phyloP scores from a whole-genome alignment of 1,140 invertebrate species.

The Akabosia matsudoensis region DNA sequence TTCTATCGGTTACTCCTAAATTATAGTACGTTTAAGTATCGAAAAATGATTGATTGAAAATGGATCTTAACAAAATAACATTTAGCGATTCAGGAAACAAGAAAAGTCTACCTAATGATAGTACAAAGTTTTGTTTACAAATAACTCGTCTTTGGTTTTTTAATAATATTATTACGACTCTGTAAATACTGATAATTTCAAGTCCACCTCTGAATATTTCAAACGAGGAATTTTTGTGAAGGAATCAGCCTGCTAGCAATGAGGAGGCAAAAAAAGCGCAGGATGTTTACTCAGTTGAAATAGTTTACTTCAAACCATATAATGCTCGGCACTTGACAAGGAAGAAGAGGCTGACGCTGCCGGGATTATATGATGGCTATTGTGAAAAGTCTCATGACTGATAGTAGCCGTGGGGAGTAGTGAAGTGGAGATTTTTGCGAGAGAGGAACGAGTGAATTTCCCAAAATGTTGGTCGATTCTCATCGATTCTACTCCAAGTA shows the following conservation, averaged over 20 bases:
- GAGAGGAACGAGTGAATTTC: slow-evolving; percentile 85
- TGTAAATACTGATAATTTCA: slow-evolving; percentile 18
- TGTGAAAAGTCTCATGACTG: neutral
- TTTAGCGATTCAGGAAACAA: neutral
- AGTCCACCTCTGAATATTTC: neutral
- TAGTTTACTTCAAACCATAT: slow-evolving; percentile 37
- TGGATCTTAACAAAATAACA: no score
- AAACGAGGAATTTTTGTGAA: no score
- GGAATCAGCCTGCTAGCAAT: no score
- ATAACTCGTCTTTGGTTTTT: neutral
- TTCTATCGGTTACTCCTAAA: neutral
- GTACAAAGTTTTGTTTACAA: no score
- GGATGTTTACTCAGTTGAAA: no score
- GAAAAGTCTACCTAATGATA: neutral
- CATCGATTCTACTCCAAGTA: slow-evolving; percentile 79
- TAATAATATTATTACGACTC: no score
- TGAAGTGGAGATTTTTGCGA: slow-evolving; percentile 74
- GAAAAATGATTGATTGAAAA: no score
- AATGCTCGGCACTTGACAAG: slow-evolving; percentile 32
- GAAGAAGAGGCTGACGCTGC: slow-evolving; percentile 30
- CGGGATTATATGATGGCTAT: slow-evolving; percentile 17
- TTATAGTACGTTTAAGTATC: no score
- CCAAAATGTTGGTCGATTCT: slow-evolving; percentile 74
- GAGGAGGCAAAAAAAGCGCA: no score
- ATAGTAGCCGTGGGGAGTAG: slow-evolving; percentile 51